phyloP scores from a whole-genome alignment of 2,797 vertebrate genomes.

The Podargus strigoides region DNA sequence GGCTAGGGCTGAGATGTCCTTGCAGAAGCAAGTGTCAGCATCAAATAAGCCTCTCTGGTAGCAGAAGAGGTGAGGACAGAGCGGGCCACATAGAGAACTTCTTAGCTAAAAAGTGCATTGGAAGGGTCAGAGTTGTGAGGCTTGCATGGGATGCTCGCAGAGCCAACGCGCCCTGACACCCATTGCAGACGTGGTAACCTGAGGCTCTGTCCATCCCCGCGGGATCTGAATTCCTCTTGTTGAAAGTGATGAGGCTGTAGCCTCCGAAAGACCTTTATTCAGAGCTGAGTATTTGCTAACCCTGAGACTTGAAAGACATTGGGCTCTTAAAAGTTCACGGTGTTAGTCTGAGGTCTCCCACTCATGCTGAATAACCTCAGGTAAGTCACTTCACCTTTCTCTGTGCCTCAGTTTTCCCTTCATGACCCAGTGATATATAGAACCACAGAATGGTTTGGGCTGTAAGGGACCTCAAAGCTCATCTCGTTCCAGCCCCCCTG shows the following conservation, averaged over 20 bases:
- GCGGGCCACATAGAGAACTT: not conserved
- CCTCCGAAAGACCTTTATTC: not conserved
- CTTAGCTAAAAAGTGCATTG: not conserved
- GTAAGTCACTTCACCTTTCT: not conserved
- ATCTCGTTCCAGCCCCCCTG: too few relatives aligned
- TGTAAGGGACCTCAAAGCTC: too few relatives aligned
- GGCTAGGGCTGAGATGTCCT: not conserved
- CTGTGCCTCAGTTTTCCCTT: not conserved
- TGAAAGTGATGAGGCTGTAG: not conserved
- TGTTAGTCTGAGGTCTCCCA: not conserved
- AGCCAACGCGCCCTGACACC: fast-evolving
- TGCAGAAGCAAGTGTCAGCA: not conserved
- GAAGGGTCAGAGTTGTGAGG: not conserved
- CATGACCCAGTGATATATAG: too few relatives aligned
- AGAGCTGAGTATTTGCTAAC: not conserved
- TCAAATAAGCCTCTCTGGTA: not conserved
- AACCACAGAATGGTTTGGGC: too few relatives aligned
- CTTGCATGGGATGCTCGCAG: not conserved
- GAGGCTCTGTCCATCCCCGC: not conserved
- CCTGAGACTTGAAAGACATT: not conserved
- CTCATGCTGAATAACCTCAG: not conserved
- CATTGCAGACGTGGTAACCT: not conserved
- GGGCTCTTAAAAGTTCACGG: not conserved
- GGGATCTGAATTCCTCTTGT: not conserved
- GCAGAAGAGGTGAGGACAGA: not conserved